Evolutionary conservation across 2,113 vertebrate genomes (phyloP).

Genomic region (Oreochromis niloticus): DNA sequence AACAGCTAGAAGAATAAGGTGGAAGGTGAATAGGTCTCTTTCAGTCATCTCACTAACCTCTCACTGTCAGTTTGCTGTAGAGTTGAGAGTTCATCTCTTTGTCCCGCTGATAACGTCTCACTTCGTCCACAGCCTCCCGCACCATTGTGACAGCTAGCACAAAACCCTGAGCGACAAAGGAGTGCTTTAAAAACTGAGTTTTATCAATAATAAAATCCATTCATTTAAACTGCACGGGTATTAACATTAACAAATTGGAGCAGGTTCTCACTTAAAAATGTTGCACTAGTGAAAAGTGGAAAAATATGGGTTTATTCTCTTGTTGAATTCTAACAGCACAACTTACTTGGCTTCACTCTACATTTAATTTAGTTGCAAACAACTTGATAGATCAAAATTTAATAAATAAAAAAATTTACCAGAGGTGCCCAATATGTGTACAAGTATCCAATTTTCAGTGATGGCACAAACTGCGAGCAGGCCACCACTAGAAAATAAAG

Average conservation of each 20-base stretch:
- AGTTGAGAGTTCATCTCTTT: conserved; percentile 98
- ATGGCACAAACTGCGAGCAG: conserved; percentile 92
- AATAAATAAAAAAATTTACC: conserved; percentile 72
- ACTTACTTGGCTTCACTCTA: not conserved
- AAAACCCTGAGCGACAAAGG: conserved; percentile 76
- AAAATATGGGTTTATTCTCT: not conserved
- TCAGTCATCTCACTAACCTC: conserved; percentile 75
- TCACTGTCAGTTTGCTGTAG: conserved; percentile 92
- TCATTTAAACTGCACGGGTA: fast-evolving
- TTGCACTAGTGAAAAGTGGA: not conserved
- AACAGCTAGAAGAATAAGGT: not conserved
- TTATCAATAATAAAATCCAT: not conserved
- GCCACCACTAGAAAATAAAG: conserved; percentile 96
- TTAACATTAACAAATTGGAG: not conserved
- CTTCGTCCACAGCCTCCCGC: conserved; percentile 91
- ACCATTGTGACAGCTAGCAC: conserved; percentile 90
- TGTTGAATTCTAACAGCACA: fast-evolving
- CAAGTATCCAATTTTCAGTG: conserved; percentile 94
- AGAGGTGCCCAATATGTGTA: conserved; percentile 99
- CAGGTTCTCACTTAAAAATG: not conserved
- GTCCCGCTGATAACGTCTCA: conserved; percentile 88
- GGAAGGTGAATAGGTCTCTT: not conserved
- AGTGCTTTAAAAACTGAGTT: not conserved
- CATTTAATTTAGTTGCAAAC: not conserved
- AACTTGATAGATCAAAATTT: not conserved